Base-by-base conservation (phyloP, 64 coral and sea anemone species). In the Pachyseris speciosa region DNA sequence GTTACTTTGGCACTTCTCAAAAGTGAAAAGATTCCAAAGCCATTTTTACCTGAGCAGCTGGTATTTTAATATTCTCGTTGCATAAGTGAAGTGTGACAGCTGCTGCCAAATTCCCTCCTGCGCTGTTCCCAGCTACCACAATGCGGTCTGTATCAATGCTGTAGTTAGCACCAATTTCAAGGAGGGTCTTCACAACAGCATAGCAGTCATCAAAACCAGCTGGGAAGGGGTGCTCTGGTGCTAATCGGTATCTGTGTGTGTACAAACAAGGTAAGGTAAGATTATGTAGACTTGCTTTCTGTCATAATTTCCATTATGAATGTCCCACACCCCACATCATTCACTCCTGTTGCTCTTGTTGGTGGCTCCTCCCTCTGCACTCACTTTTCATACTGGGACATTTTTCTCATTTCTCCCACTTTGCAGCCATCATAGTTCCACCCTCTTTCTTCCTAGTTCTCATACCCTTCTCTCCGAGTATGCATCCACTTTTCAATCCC, bases 81-180 rank as follows among this genome's bases (percentile, higher is more conserved):
- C 9, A 7, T 64, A 64, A 64, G 25, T 64, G 59, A 64, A 24
- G 93, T 41, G 93, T 86, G 11, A 94, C 93, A 69, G 80, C 93
- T 25, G 93, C 93, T 41, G 93, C 93, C 15, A 94, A 42, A 45
- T 94, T 94, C 16, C 93, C 93, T 15, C 93, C 93, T 26, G 93
- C 93, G 85, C 93, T 94, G 25, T 78, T 80, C 8, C 93, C 87
- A 9, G 55, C 93, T 12, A 94, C 16, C 60, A 90, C 66, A 63
- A 90, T 67, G 12, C 47, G 64, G 52, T 85, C 84, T n/a, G 84
- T 48, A 61, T 94, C 80, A 28, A 94, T 87, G 27, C 93, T 87
- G 85, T 90, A 94, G 28, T 94, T 39, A 55, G 51, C 17, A 7
- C 93, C 93, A 86, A 20, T 94, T 30, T 94, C 85, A 13, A 94